Conservation (phyloP, 2,888 invertebrate species). For the Drosophila stalkeri region DNA sequence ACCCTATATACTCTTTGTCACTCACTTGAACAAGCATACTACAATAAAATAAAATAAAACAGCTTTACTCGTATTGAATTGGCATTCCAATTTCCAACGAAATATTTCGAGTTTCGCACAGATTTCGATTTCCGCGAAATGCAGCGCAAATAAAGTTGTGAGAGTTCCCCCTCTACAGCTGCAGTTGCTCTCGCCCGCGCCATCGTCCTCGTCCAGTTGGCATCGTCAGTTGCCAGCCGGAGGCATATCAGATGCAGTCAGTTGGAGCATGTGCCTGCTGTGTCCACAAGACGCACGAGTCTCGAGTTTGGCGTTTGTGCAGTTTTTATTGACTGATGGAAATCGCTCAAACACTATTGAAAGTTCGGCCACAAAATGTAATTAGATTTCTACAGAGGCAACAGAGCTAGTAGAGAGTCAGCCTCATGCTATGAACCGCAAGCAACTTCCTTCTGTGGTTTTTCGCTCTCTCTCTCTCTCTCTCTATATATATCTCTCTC, state of each 20-base stretch:
- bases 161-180: conserved; percentile 18
- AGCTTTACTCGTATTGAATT: conserved; percentile 34
- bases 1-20: conserved; percentile 1
- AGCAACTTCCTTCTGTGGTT: conserved; percentile 59
- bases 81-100: conserved; percentile 74
- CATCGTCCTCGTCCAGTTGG: background rate
- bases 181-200: background rate
- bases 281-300: conserved; percentile 39
- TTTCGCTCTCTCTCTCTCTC: background rate
- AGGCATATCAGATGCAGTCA: conserved; percentile 66
- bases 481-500: background rate
- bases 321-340: conserved; percentile 82
- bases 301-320: conserved; percentile 14
- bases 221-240: conserved; percentile 26
- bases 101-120: conserved; percentile 60
- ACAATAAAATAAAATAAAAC: background rate
- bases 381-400: conserved; percentile 66
- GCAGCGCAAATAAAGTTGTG: conserved; percentile 77
- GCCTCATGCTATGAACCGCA: conserved; percentile 36
- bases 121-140: conserved; percentile 76
- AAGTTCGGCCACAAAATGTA: conserved; percentile 74
- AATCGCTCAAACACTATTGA: conserved; percentile 76
- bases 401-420: background rate
- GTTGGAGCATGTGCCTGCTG: conserved; percentile 66
- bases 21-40: background rate